phyloP scores from a whole-genome alignment of 2,888 invertebrate genomes.

The Adela reaumurella region DNA sequence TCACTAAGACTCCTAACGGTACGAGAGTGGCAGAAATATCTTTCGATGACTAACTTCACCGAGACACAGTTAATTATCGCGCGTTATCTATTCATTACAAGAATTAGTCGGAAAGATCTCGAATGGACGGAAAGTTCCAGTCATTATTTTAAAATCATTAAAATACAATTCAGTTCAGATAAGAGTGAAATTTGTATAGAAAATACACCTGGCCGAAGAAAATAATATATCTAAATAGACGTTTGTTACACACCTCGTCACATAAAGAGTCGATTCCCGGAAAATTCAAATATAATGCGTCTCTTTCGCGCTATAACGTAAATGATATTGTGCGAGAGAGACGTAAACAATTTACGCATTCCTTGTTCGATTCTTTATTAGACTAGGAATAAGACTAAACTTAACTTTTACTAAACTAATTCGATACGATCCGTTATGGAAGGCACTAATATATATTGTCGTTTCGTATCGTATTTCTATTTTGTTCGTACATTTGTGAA shows the following conservation, averaged over 20 bases:
- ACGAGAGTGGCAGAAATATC: too few relatives aligned
- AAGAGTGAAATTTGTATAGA: not conserved
- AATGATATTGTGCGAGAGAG: too few relatives aligned
- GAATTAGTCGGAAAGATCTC: slow-evolving; percentile 3
- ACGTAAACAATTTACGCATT: too few relatives aligned
- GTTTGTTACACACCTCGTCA: too few relatives aligned
- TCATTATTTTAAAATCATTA: slow-evolving; percentile 8
- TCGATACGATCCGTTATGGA: not conserved
- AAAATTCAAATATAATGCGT: too few relatives aligned
- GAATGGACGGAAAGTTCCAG: slow-evolving; percentile 9
- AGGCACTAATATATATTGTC: not conserved
- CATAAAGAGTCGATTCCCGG: too few relatives aligned
- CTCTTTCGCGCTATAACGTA: too few relatives aligned
- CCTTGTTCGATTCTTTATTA: too few relatives aligned
- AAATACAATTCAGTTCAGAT: slow-evolving; percentile 1
- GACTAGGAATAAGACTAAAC: not conserved
- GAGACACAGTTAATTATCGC: not conserved
- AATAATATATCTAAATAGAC: too few relatives aligned
- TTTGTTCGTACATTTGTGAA: not conserved
- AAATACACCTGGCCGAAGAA: not conserved
- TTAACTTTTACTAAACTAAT: not conserved
- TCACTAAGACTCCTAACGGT: too few relatives aligned
- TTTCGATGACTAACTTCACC: too few relatives aligned
- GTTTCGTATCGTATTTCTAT: not conserved
- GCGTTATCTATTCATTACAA: not conserved